phyloP scores from a whole-genome alignment of 1,140 invertebrate genomes.

The Magallana angulata region DNA sequence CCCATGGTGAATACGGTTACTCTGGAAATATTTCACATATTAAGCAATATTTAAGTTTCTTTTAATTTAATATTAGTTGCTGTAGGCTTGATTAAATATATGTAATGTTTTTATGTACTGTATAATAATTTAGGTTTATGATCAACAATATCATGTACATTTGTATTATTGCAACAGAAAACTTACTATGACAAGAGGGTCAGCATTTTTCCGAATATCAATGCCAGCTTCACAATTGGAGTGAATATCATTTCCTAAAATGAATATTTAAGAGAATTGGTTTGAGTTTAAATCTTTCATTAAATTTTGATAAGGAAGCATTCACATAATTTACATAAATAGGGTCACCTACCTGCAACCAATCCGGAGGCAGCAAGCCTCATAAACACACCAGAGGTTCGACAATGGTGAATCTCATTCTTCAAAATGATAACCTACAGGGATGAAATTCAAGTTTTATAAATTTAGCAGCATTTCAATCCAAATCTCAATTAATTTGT shows the following conservation, averaged over 20 bases:
- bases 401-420: constrained; percentile 74
- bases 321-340: neutral
- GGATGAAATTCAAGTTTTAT: neutral
- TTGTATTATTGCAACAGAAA: neutral
- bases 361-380: constrained; percentile 72
- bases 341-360: constrained; percentile 64
- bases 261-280: neutral
- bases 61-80: too few relatives aligned
- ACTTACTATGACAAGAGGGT: constrained; percentile 74
- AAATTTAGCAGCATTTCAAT: too few relatives aligned
- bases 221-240: constrained; percentile 76
- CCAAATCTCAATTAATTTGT: too few relatives aligned
- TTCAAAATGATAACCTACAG: constrained; percentile 71
- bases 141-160: too few relatives aligned
- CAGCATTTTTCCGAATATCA: constrained; percentile 75
- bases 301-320: neutral
- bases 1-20: constrained; percentile 74
- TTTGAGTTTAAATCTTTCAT: too few relatives aligned
- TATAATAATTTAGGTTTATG: too few relatives aligned
- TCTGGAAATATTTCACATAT: constrained; percentile 54
- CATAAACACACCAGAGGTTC: constrained; percentile 75
- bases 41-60: neutral
- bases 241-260: constrained; percentile 75
- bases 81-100: too few relatives aligned
- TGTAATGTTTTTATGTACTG: too few relatives aligned